Percentiles rank a stretch among this genome's conserved stretches.
phyloP scores from a whole-genome alignment of 1,140 invertebrate genomes.

The Drosophila lacertosa region DNA sequence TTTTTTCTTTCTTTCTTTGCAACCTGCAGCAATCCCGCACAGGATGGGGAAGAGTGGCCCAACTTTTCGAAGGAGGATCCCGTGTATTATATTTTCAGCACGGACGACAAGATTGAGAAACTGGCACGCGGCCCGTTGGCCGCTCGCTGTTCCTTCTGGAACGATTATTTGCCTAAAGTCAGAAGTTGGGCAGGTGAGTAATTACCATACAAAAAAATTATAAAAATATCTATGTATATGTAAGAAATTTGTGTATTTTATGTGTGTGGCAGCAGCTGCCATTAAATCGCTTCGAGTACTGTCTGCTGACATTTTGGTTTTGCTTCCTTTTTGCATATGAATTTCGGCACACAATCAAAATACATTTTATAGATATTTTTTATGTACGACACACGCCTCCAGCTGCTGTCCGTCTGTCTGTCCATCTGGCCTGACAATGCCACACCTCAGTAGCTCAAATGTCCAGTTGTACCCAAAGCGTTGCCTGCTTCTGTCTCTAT shows the following conservation, averaged over 20 bases:
- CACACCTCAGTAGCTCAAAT: conserved; percentile 47
- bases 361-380: conserved; percentile 21
- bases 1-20: conserved; percentile 52
- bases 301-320: conserved; percentile 30
- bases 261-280: background rate
- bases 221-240: background rate
- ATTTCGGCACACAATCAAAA: conserved; percentile 66
- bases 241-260: background rate
- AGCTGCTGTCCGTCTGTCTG: conserved; percentile 10
- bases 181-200: conserved; percentile 89
- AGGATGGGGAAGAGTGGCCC: conserved; percentile 93
- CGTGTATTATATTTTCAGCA: conserved; percentile 95
- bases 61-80: conserved; percentile 92
- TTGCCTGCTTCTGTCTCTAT: conserved; percentile 13
- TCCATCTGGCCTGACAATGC: conserved; percentile 28
- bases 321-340: conserved; percentile 50
- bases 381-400: conserved; percentile 22
- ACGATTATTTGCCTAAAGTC: conserved; percentile 94
- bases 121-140: conserved; percentile 91
- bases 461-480: conserved; percentile 10
- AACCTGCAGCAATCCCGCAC: conserved; percentile 90
- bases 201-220: background rate
- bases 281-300: conserved; percentile 20
- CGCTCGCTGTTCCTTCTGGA: conserved; percentile 97
- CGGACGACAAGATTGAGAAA: conserved; percentile 86